These are phyloP conservation scores for Teinopalpus imperialis DNA, from an alignment of 2,888 invertebrate genomes.

Conservation along the genomic window DNA sequence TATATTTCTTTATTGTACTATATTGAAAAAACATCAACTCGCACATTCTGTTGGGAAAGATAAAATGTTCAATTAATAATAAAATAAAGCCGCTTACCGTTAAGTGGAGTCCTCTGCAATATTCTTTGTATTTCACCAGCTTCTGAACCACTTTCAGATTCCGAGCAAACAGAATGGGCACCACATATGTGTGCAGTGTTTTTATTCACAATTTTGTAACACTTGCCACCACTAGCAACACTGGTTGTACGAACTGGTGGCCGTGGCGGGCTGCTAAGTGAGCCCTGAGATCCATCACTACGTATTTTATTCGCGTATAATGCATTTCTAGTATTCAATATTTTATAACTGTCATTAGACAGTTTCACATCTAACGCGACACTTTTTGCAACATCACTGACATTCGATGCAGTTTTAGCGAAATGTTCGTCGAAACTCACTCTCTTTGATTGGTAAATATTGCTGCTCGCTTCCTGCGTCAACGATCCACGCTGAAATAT, in stretches of 20 bases:
- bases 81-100: constrained; percentile 34
- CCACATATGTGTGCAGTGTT: constrained; percentile 38
- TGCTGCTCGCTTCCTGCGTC: constrained; percentile 35
- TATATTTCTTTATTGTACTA: too few species aligned
- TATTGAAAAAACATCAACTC: too few species aligned
- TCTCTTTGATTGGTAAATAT: constrained; percentile 46
- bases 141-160: constrained; percentile 88
- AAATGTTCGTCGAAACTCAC: constrained; percentile 57
- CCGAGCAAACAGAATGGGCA: constrained; percentile 64
- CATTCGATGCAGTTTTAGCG: constrained; percentile 28
- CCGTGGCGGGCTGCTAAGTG: constrained; percentile 47
- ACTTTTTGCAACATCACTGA: constrained; percentile 29
- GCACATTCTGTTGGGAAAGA: too few species aligned
- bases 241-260: constrained; percentile 67
- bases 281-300: constrained; percentile 26
- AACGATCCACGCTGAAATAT: constrained; percentile 47
- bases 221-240: constrained; percentile 44
- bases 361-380: constrained; percentile 35
- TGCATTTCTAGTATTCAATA: constrained; percentile 32
- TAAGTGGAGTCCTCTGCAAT: constrained; percentile 55
- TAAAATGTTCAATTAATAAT: too few species aligned
- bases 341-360: constrained; percentile 32
- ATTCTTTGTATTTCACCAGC: constrained; percentile 87
- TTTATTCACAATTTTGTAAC: constrained; percentile 40
- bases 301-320: constrained; percentile 25